Conservation (phyloP, 2,797 vertebrate species). For the Sparidentex hasta region DNA sequence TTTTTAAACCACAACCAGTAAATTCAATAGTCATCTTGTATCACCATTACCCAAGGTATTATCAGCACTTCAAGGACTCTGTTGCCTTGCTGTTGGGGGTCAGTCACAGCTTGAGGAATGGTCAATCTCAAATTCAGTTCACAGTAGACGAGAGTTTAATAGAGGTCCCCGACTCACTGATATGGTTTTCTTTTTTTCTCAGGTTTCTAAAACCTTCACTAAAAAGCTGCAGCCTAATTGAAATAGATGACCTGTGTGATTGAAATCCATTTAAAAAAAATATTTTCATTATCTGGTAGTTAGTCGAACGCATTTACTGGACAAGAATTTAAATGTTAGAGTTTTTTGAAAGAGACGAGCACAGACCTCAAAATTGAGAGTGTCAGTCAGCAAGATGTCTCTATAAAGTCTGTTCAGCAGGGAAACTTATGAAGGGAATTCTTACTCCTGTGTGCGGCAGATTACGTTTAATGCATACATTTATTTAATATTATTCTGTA, state of each 20-base stretch:
- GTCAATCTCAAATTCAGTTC: background rate
- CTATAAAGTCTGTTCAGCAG: constrained; percentile 23
- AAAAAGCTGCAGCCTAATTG: background rate
- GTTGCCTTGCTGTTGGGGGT: background rate
- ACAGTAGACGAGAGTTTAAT: background rate
- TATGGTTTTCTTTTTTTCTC: background rate
- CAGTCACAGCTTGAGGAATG: too few species aligned
- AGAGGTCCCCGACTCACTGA: background rate
- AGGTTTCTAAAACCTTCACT: background rate
- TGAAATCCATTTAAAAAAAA: constrained; percentile 14
- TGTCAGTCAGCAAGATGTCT: constrained; percentile 34
- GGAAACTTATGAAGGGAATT: background rate
- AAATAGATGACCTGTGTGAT: background rate
- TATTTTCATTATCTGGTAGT: constrained; percentile 7
- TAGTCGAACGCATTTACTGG: background rate
- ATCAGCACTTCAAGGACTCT: background rate
- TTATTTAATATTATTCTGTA: background rate
- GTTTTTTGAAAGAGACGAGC: background rate
- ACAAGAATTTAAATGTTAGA: constrained; percentile 1
- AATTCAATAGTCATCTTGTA: background rate
- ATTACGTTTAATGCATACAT: background rate
- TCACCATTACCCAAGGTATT: background rate
- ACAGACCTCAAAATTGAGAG: constrained; percentile 4
- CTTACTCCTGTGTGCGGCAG: background rate
- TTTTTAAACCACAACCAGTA: background rate